These are phyloP conservation scores for Volucella bombylans DNA, from an alignment of 2,888 invertebrate genomes.

Conservation along the genomic window DNA sequence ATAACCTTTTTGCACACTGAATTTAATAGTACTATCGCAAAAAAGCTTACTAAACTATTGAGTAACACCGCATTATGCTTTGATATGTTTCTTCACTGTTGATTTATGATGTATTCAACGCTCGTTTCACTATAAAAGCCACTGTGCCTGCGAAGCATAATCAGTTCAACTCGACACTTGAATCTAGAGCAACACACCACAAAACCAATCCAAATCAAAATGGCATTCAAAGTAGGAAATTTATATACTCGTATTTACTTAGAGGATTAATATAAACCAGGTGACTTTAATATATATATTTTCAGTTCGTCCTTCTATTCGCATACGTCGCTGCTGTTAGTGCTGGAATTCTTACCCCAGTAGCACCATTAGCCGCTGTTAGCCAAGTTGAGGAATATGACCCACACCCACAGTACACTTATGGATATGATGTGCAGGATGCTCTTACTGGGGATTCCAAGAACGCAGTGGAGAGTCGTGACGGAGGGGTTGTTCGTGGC, in stretches of 20 bases:
- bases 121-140: slow-evolving; percentile 72
- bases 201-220: slow-evolving; percentile 74
- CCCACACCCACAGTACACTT: slow-evolving; percentile 82
- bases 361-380: slow-evolving; percentile 77
- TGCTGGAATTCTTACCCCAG: slow-evolving; percentile 79
- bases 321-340: slow-evolving; percentile 79
- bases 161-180: slow-evolving; percentile 81
- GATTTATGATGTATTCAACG: slow-evolving; percentile 14
- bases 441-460: slow-evolving; percentile 82
- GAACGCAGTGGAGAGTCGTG: slow-evolving; percentile 81
- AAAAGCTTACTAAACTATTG: no score
- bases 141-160: slow-evolving; percentile 72
- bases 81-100: no score
- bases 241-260: slow-evolving; percentile 41
- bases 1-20: no score
- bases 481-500: slow-evolving; percentile 82
- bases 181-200: slow-evolving; percentile 79
- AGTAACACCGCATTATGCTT: no score
- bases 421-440: slow-evolving; percentile 82
- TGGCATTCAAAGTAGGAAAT: slow-evolving; percentile 82
- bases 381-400: slow-evolving; percentile 79
- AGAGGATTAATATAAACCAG: slow-evolving; percentile 3
- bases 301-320: slow-evolving; percentile 79
- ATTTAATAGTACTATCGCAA: no score
- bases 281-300: slow-evolving; percentile 65